Base-by-base conservation (phyloP, 2,888 invertebrate species). In the Dinocampus coccinellae region DNA sequence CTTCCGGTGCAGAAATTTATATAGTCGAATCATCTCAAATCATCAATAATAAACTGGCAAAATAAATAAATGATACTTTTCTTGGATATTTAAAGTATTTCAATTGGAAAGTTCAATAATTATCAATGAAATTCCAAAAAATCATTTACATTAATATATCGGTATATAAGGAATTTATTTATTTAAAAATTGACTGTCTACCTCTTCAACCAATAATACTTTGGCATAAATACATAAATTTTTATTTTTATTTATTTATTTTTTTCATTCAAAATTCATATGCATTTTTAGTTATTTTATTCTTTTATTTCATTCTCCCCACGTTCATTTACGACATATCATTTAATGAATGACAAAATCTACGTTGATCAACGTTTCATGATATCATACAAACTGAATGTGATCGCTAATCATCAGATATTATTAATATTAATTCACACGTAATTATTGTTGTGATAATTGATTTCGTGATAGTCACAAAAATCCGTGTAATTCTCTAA, bases 361-460 rank as follows among this genome's bases (percentile, higher is more conserved):
- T 52, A 36, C 34, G 22, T 11, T 6, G 33, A 53, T 29, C 52
- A 52, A 47, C 52, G 34, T 52, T 39, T 22, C 16, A 62, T 71
- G 71, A 71, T 66, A 62, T 71, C 71, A 71, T 55, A n/a, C 33
- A 39, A 9, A 36, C 29, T 66, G 60, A 61, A 71, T 66, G 66
- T 71, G 66, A 71, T 57, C 36, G 60, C 34, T 66, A 71, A 71
- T 66, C 42, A 61, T 67, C 64, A 70, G 70, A 66, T 67, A 57
- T 62, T 55, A 70, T n/a, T 66, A 29, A 47, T 68, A 60, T 47
- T 74, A 73, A 76, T 73, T 76, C 75, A 73, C 69, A 53, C 65
- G 47, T 68, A 70, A 74, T 76, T 73, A 76, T 76, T 75, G 72
- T 73, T 62, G 52, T 22, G 3, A 36, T 61, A 66, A 66, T 71